phyloP scores from a whole-genome alignment of 2,797 vertebrate genomes.

The Petrocephalus sullivani region DNA sequence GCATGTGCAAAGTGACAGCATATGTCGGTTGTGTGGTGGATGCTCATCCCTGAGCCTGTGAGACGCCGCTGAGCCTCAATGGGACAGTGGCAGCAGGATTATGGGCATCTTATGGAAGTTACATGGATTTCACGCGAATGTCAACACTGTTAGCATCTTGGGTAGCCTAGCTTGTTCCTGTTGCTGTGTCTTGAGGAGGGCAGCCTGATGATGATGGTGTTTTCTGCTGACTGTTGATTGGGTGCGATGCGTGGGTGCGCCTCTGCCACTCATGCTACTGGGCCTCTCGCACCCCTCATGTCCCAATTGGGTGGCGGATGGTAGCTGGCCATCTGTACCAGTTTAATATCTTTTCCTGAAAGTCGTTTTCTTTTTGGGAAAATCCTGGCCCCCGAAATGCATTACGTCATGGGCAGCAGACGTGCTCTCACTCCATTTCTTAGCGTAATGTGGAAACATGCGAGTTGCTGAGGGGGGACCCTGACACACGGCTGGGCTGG shows the following conservation, averaged over 20 bases:
- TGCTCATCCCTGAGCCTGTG: not conserved
- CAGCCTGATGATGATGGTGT: not conserved
- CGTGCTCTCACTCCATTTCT: not conserved
- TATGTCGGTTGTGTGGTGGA: not conserved
- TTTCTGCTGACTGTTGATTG: not conserved
- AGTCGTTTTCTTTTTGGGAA: not conserved
- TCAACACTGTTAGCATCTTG: not conserved
- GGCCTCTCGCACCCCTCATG: not conserved
- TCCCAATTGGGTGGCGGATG: not conserved
- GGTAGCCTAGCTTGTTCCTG: not conserved
- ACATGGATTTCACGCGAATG: not conserved
- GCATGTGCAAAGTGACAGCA: not conserved
- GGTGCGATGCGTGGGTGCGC: not conserved
- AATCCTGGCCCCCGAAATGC: not conserved
- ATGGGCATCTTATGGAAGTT: not conserved
- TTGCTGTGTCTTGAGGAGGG: not conserved
- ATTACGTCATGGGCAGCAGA: not conserved
- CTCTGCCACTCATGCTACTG: not conserved
- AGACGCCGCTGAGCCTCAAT: not conserved
- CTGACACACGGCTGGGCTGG: not conserved
- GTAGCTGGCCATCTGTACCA: not conserved
- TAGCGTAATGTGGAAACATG: not conserved
- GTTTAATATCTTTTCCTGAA: slow-evolving; percentile 1
- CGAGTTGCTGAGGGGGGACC: not conserved
- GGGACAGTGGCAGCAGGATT: not conserved